Conservation (phyloP, 2,797 vertebrate genomes). For the Discoglossus pictus region DNA sequence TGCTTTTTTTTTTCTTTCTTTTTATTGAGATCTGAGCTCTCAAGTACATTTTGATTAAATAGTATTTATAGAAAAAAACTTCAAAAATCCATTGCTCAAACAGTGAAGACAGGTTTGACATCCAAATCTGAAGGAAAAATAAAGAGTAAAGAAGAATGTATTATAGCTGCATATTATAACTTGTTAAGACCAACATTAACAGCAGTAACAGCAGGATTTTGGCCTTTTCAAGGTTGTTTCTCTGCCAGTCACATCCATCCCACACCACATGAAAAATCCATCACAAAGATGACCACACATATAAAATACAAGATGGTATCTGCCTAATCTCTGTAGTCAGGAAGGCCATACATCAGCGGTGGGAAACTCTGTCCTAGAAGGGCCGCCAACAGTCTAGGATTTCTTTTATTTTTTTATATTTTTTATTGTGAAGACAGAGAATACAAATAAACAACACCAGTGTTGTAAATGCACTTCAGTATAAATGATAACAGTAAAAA, state of each 20-base stretch:
- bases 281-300: slow-evolving; percentile 37
- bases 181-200: slow-evolving; percentile 29
- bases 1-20: neutral
- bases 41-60: neutral
- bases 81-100: neutral
- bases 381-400: too few relatives aligned
- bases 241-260: slow-evolving; percentile 22
- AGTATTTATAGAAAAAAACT: slow-evolving; percentile 6
- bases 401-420: too few relatives aligned
- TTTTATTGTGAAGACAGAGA: too few relatives aligned
- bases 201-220: slow-evolving; percentile 30
- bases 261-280: neutral
- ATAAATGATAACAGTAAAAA: too few relatives aligned
- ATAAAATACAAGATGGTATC: slow-evolving; percentile 34
- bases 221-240: slow-evolving; percentile 6
- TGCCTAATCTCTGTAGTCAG: slow-evolving; percentile 21
- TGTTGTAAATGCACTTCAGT: too few relatives aligned
- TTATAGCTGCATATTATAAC: slow-evolving; percentile 25
- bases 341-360: slow-evolving; percentile 9
- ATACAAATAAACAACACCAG: too few relatives aligned
- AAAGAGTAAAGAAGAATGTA: slow-evolving; percentile 35
- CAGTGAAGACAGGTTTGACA: slow-evolving; percentile 30
- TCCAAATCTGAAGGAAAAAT: slow-evolving; percentile 40
- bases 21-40: neutral
- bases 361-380: too few relatives aligned